phyloP scores from a whole-genome alignment of 2,797 vertebrate genomes.

The Pantherophis vulpinus region DNA sequence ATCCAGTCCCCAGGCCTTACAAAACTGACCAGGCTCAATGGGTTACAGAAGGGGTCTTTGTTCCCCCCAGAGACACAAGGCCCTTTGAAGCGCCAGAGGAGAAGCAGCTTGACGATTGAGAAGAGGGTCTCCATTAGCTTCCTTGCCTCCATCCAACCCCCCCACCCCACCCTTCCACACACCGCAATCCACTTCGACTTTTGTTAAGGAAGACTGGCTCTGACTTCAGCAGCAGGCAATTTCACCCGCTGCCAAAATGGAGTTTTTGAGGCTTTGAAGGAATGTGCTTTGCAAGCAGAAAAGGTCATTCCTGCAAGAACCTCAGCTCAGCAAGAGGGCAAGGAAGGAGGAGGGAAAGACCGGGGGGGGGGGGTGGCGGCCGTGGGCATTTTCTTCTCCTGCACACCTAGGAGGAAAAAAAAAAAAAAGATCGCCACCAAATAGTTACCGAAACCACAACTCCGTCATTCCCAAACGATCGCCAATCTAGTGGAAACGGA shows the following conservation, averaged over 20 bases:
- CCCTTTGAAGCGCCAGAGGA: rapidly evolving
- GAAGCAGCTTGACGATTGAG: neutral
- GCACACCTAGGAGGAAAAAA: constrained; percentile 36
- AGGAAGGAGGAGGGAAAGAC: constrained; percentile 49
- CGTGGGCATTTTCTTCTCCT: constrained; percentile 27
- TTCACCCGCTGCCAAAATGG: constrained; percentile 59
- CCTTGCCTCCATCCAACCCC: constrained; percentile 32
- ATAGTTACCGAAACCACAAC: constrained; percentile 28
- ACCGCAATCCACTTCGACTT: constrained; percentile 20
- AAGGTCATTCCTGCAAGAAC: constrained; percentile 69
- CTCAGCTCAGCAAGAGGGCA: constrained; percentile 64
- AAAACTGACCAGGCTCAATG: neutral
- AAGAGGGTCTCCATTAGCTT: neutral
- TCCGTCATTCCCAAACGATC: neutral
- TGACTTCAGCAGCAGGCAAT: constrained; percentile 48
- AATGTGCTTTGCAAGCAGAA: constrained; percentile 70
- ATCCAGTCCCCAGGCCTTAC: neutral
- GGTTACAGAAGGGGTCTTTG: neutral
- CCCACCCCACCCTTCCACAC: no score
- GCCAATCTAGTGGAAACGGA: neutral
- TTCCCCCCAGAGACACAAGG: neutral
- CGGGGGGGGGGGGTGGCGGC: constrained; percentile 10
- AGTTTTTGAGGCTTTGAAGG: constrained; percentile 55
- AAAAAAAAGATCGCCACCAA: neutral
- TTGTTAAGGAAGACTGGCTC: constrained; percentile 46